Base-by-base conservation (phyloP, 2,113 vertebrate species). In the Mus spicilegus region DNA sequence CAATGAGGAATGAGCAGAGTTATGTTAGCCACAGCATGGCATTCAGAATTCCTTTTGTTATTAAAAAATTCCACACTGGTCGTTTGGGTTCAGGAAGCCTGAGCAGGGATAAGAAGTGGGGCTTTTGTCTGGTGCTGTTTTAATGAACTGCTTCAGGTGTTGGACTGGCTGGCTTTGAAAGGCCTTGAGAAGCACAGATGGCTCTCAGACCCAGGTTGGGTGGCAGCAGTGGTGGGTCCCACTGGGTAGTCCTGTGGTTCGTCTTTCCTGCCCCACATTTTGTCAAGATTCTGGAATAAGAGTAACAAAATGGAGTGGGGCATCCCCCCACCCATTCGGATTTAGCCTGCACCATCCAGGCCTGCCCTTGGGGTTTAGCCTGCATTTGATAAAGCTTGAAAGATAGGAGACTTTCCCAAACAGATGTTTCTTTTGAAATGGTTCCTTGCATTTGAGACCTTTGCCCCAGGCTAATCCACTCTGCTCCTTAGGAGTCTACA, bases 21-120 rank as follows among this genome's bases (percentile, higher is more conserved):
- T 97, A 97, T 96, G 98, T 97, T 97, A 98, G 97, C 97, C 97
- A 96, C 93, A 97, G 95, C 95, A 95, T 98, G 90, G 98, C 97
- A 98, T 98, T 98, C 98, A 97, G 96, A 97, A 98, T 98, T 98
- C 98, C 98, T 98, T 97, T 98, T 98, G 95, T 98, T 99, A 98
- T 98, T 99, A 98, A 98, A 98, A 98, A 98, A 98, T 98, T 98
- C 98, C 98, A 98, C 82, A 73, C 77, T 26, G 65, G 97, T 97
- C 96, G 94, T 98, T 81, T 97, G 98, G 97, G 96, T 97, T 36
- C 65, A 72, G 88, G 91, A 97, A 24, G 16, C 75, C 96, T 82
- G 77, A 95, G 96, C 91, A 90, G 1, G 97, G 97, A 94, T 98
- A 96, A 97, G 88, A 95, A 96, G 94, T 91, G 95, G 95, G 98